Evolutionary conservation across 2,888 invertebrate genomes (phyloP), one percentile per base, ranked within the genome.

Genomic region (Phaonia tiefii): DNA sequence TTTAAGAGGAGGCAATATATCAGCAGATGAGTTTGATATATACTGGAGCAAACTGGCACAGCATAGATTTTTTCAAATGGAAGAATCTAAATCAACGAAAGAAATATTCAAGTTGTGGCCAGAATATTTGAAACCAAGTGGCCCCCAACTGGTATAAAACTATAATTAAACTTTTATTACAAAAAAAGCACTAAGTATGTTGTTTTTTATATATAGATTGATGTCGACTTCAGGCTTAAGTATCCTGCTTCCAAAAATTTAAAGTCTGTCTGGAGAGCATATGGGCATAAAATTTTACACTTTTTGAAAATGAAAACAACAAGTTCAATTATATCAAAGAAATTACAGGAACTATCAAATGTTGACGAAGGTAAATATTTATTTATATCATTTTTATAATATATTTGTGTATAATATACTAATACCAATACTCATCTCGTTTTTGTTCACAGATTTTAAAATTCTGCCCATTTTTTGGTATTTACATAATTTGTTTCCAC

Each of bases 51-150:
- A 72, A 20, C 60, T 58, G 8, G 10, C 44, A 1, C 11, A 26
- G 11, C 58, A 46, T 17, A 58, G 71, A 71, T 58, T 71, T 25
- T 7, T 58, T 2, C 58, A 71, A 54, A 71, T 71, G 25, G 5
- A 10, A 11, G 17, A 58, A 5, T 58, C 26, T 10, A 46, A 44
- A 42, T 58, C 26, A 1, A 71, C 15, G 0, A 10, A 17, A 17
- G 44, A 71, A 15, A 71, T 71, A 4, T 13, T 58, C 20, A 42
- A 58, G n/a, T 17, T 44, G 26, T 71, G 70, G 46, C 58, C 70
- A 11, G 71, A 71, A 13, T 71, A 71, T 25, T n/a, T 8, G 17
- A 71, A 15, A 17, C 69, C 58, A 1, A 58, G 56, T 15, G 71
- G 44, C 8, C 17, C 26, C 11, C 25, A 71, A 17, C 10, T 58